Evolutionary conservation across 2,113 vertebrate species (phyloP).

Genomic region (Cephalopterus ornatus): DNA sequence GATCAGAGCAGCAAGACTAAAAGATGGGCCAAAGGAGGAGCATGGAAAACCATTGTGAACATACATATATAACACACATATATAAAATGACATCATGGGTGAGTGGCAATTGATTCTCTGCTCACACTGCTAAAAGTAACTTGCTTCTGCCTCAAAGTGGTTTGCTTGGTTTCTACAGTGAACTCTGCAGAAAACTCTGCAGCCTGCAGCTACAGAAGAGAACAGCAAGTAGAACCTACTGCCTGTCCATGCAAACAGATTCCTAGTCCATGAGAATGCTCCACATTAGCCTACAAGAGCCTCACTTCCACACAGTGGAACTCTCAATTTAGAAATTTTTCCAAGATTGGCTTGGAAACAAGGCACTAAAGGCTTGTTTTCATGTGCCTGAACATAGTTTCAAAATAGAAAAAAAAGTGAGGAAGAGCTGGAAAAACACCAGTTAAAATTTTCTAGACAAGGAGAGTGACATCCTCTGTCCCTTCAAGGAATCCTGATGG

Average conservation of each 20-base stretch:
- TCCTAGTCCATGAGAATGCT: background rate
- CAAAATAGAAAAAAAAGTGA: background rate
- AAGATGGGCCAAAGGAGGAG: background rate
- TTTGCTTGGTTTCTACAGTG: background rate
- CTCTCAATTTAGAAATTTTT: background rate
- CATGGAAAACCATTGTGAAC: background rate
- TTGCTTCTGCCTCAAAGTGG: background rate
- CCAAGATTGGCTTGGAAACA: background rate
- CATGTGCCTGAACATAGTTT: background rate
- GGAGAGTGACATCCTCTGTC: background rate
- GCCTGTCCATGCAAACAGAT: fast-evolving
- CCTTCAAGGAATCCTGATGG: background rate
- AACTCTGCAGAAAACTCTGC: background rate
- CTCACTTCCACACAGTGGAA: background rate
- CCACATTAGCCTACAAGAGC: background rate
- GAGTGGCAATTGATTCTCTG: background rate
- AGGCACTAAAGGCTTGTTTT: background rate
- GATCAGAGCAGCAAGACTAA: background rate
- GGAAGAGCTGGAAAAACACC: background rate
- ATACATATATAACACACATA: background rate
- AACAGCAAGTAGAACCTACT: background rate
- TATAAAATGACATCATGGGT: background rate
- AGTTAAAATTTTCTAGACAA: fast-evolving
- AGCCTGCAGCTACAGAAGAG: background rate
- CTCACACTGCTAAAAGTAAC: background rate